Percentiles rank a stretch among this genome's conserved stretches.
Conservation (phyloP, 2,797 vertebrate species). For the Ficedula albicollis region DNA sequence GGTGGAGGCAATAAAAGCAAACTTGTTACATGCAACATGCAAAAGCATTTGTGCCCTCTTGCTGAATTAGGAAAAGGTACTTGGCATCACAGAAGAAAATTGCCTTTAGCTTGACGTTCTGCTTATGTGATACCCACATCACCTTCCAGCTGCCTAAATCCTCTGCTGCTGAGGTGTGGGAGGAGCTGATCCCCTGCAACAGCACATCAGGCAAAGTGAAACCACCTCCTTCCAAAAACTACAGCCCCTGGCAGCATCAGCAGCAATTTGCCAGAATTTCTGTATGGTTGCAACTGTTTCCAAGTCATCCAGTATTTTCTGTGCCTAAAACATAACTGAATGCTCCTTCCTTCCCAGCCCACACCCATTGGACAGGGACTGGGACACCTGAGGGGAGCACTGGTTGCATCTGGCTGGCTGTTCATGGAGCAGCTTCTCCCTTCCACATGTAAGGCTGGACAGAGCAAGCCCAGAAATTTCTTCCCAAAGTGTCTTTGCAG, state of each 20-base stretch:
- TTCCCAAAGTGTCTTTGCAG: neutral
- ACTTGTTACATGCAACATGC: fast-evolving
- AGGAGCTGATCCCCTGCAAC: neutral
- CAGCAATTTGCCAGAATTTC: neutral
- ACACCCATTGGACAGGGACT: neutral
- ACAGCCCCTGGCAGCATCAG: neutral
- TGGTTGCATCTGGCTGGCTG: neutral
- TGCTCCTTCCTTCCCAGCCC: neutral
- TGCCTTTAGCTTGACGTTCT: neutral
- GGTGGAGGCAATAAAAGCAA: neutral
- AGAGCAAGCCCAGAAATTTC: neutral
- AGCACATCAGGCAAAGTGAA: neutral
- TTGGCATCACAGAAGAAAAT: neutral
- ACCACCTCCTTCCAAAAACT: neutral
- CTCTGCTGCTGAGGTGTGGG: neutral
- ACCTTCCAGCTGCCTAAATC: neutral
- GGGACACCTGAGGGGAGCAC: neutral
- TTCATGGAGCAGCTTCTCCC: neutral
- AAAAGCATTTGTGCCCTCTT: neutral
- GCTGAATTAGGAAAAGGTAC: neutral
- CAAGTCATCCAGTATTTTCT: neutral
- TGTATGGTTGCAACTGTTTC: neutral
- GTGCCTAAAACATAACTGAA: neutral
- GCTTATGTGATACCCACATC: neutral
- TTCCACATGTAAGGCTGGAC: neutral